Evolutionary conservation across 1,140 invertebrate species (phyloP), one percentile per base, ranked within the genome.

Genomic region (Saccostrea echinata): DNA sequence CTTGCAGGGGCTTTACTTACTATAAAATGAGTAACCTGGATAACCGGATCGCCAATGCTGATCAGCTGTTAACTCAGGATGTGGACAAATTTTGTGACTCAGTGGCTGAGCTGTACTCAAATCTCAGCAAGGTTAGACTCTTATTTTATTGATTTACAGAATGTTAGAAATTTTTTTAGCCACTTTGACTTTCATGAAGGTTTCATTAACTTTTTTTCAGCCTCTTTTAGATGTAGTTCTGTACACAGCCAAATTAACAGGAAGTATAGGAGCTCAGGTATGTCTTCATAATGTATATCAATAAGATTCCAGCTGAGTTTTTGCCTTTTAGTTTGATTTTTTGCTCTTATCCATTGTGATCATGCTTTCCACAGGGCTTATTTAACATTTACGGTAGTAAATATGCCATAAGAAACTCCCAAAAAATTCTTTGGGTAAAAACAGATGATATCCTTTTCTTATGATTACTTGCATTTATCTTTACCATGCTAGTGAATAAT

Each of bases 11-110:
- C 76, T 98, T 98, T 93, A 99, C 98, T 1, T 99, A 98, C 95
- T 99, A 99, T 95, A 98, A 99, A 96, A 98, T 99, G 97, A 97
- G 97, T 88, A 99, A 99, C 95, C 95, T 99, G 91, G 98, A 99
- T 94, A 98, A 97, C 91, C 95, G 98, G 93, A 99, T 99, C 95
- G 96, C 98, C 8, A 99, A 99, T 96, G 97, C 98, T 24, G 99
- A 99, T 95, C 99, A 99, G 94, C 95, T 99, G 33, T 95, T 99
- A 64, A 99, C 98, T 9, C 98, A 97, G 18, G 99, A 99, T 95
- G 97, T 99, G 4, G 98, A 99, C 93, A 98, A 98, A 94, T 99
- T 99, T 95, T 99, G 98, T 94, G 97, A 98, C 91, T 97, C 98
- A 89, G 97, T 99, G 86, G 97, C 98, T 13, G 98, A 99, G 93